Conservation (phyloP, 2,888 invertebrate species). For the Rhogogaster chlorosoma region DNA sequence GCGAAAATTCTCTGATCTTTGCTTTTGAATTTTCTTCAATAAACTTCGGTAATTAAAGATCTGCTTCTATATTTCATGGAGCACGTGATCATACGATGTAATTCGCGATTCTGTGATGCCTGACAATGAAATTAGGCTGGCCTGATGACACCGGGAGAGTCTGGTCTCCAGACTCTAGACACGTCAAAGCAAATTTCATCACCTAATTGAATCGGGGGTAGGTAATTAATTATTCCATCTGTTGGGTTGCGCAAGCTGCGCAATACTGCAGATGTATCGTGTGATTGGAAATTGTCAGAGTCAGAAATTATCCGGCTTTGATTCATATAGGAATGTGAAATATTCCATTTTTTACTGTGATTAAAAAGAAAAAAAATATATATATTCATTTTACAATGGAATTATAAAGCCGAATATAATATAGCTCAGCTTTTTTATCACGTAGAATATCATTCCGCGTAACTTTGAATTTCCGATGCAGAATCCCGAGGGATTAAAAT, state of each 20-base stretch:
- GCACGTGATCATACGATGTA: not conserved
- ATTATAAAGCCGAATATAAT: not conserved
- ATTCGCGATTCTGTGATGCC: conserved; percentile 8
- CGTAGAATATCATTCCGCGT: not conserved
- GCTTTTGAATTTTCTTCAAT: not conserved
- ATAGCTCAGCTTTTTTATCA: not conserved
- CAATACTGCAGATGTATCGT: not conserved
- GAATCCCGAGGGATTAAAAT: not conserved
- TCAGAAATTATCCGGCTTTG: not conserved
- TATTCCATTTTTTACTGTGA: not conserved
- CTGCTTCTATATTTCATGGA: not conserved
- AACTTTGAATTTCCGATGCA: not conserved
- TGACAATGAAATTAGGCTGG: conserved; percentile 15
- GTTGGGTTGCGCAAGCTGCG: not conserved
- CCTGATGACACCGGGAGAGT: not conserved
- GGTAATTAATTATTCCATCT: conserved; percentile 33
- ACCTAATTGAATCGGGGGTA: conserved; percentile 3
- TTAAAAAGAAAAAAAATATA: not conserved
- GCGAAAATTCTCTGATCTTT: not conserved
- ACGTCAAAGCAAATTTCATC: conserved; percentile 15
- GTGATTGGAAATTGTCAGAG: not conserved
- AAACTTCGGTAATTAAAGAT: not conserved
- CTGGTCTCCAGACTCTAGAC: not conserved
- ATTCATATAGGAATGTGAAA: not conserved
- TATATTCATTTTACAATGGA: not conserved